These are phyloP conservation scores for Griposia aprilina DNA, from an alignment of 2,888 invertebrate genomes.

Conservation along the genomic window DNA sequence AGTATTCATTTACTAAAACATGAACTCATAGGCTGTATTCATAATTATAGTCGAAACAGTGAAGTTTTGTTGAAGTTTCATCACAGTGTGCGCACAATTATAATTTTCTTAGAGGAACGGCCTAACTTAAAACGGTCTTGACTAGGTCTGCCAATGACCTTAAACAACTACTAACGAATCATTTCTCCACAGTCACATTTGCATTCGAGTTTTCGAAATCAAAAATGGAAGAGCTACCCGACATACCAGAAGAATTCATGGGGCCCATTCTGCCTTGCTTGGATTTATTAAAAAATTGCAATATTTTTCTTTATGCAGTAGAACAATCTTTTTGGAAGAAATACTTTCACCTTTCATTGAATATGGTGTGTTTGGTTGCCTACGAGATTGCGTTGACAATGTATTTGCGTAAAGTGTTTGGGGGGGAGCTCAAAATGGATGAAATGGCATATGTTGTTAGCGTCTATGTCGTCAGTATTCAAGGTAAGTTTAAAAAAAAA, in stretches of 20 bases:
- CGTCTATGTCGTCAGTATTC: constrained; percentile 65
- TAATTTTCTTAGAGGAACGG: neutral
- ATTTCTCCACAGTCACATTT: neutral
- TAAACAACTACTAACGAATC: neutral
- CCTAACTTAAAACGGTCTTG: neutral
- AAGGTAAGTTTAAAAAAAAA: constrained; percentile 62
- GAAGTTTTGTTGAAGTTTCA: neutral
- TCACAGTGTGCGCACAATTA: neutral
- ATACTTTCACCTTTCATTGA: constrained; percentile 51
- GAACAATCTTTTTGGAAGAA: constrained; percentile 34
- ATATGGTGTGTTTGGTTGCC: constrained; percentile 47
- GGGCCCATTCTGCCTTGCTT: constrained; percentile 60
- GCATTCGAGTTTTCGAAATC: neutral
- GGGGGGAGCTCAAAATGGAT: constrained; percentile 58
- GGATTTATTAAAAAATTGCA: constrained; percentile 58
- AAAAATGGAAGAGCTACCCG: constrained; percentile 55
- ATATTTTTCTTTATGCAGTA: constrained; percentile 60
- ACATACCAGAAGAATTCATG: constrained; percentile 64
- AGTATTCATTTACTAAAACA: neutral
- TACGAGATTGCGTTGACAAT: constrained; percentile 55
- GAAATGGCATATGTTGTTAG: constrained; percentile 67
- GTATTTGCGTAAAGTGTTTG: constrained; percentile 58
- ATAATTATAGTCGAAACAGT: neutral
- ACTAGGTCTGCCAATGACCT: neutral
- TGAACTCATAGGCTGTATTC: neutral